Evolutionary conservation across 2,888 invertebrate genomes (phyloP).

Genomic region (Agrochola circellaris): DNA sequence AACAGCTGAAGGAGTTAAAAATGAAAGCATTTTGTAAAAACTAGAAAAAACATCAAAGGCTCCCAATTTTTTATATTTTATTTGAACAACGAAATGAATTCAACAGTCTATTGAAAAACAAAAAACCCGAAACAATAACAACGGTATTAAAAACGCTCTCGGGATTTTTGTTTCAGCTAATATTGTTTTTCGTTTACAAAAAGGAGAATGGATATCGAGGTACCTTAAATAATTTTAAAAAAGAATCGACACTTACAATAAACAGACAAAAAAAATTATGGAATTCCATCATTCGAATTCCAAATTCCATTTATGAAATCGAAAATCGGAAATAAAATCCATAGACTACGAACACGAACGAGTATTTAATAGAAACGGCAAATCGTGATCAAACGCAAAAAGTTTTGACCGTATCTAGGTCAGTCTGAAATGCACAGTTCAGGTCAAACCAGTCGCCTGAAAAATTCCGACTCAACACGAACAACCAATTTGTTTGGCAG

Average conservation of each 20-base stretch:
- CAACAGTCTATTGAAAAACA: not conserved
- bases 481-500: constrained; percentile 59
- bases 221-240: not conserved
- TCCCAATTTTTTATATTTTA: not conserved
- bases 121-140: not conserved
- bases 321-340: constrained; percentile 10
- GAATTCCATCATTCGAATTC: not conserved
- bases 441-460: constrained; percentile 69
- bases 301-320: constrained; percentile 26
- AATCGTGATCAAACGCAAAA: constrained; percentile 56
- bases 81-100: not conserved
- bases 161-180: not conserved
- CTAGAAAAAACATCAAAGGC: not conserved
- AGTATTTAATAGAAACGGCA: constrained; percentile 47
- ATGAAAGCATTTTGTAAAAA: not conserved
- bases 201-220: not conserved
- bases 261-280: not conserved
- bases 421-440: constrained; percentile 66
- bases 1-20: not conserved
- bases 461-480: constrained; percentile 56
- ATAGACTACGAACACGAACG: constrained; percentile 31
- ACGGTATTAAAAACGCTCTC: not conserved
- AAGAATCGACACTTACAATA: not conserved
- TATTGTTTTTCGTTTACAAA: constrained; percentile 2
- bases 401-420: constrained; percentile 67